Base-by-base conservation (phyloP, 1,140 invertebrate species). In the Zaprionus tsacasi region DNA sequence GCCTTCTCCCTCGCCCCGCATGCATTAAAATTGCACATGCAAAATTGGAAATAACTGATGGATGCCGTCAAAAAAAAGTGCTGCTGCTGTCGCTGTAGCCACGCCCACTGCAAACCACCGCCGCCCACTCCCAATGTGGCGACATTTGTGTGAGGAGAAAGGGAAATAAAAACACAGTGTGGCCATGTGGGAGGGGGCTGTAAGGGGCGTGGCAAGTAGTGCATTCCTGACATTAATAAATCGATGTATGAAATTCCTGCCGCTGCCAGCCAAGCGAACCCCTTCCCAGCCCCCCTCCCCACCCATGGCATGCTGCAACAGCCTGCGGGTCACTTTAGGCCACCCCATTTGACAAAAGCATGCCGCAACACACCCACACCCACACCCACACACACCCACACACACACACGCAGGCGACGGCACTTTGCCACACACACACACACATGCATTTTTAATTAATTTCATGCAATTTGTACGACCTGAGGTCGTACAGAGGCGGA, bases 1-100 rank as follows among this genome's bases (percentile, higher is more conserved):
- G 17, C 30, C 2, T 35, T 30, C 27, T 55, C 21, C 13, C 48
- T 30, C 33, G 30, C 27, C 55, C 30, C 10, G 70, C 67, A 66
- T 78, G 85, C 85, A 88, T 88, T 89, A 88, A 83, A 89, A 83
- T 83, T 83, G 78, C 73, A 81, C 80, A 89, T 80, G 70, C 72
- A 75, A 87, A 87, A 87, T 87, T 80, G 85, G 74, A 88, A 88
- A 88, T 80, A 88, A 88, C 80, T 88, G 83, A 88, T 88, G 83
- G 85, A 88, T 81, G 77, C 83, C 80, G 78, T 88, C 83, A 88
- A 88, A 88, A 88, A 88, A 83, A 70, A 70, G 70, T 79, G 83
- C 76, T 76, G 69, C 71, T 69, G 70, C 57, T 68, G 58, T 67
- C 48, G 69, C 63, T 59, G 61, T 55, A 52, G 2, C 30, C 36